Evolutionary conservation across 2,888 invertebrate genomes (phyloP).

Genomic region (Polymixis lichenea): DNA sequence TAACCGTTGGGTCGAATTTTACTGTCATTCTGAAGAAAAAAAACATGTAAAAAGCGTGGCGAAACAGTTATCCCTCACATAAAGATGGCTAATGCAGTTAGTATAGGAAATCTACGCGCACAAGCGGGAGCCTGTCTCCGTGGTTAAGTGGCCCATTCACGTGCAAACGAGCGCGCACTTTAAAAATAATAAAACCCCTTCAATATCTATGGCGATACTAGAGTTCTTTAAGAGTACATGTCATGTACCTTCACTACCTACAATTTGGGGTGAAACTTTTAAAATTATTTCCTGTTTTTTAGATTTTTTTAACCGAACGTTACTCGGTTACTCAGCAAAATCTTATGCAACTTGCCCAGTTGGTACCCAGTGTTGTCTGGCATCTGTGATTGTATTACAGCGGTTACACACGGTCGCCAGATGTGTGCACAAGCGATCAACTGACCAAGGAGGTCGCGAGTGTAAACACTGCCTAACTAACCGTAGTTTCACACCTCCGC

Average conservation of each 20-base stretch:
- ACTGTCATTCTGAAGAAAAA: conserved; percentile 69
- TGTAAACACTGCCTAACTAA: conserved; percentile 85
- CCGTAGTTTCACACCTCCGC: conserved; percentile 74
- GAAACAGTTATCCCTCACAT: conserved; percentile 85
- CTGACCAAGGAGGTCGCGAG: conserved; percentile 79
- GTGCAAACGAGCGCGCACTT: conserved; percentile 90
- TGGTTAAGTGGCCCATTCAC: conserved; percentile 91
- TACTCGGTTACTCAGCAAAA: background rate
- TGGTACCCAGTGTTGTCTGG: conserved; percentile 25
- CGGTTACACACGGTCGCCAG: conserved; percentile 69
- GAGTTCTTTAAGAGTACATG: conserved; percentile 50
- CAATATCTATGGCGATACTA: conserved; percentile 73
- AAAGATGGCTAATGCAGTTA: conserved; percentile 85
- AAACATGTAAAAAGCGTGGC: conserved; percentile 89
- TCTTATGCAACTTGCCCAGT: conserved; percentile 48
- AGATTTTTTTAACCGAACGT: background rate
- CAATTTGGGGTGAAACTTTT: conserved; percentile 22
- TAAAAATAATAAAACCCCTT: conserved; percentile 90
- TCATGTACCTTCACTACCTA: conserved; percentile 19
- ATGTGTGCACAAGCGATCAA: conserved; percentile 83
- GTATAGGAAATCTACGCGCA: conserved; percentile 80
- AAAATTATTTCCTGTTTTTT: conserved; percentile 42
- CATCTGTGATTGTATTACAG: conserved; percentile 80
- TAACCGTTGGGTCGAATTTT: conserved; percentile 70
- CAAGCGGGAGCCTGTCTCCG: conserved; percentile 84